Evolutionary conservation across 2,888 invertebrate species (phyloP).

Genomic region (Lepetodrilus schrolli): DNA sequence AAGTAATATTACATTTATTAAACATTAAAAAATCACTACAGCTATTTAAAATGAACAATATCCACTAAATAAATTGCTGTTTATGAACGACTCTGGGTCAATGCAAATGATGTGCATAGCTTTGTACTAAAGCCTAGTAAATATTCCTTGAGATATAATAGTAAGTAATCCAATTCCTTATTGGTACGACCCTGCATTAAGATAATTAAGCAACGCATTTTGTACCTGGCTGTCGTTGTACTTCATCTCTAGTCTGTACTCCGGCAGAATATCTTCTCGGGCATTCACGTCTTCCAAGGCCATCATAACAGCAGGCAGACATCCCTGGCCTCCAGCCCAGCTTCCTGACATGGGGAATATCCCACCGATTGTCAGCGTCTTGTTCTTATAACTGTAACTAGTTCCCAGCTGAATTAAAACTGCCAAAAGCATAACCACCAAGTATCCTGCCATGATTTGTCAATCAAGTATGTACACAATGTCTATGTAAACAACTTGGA

Average conservation of each 20-base stretch:
- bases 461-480: no score
- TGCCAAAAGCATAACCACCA: no score
- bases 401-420: background rate
- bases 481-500: no score
- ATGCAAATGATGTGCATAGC: background rate
- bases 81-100: no score
- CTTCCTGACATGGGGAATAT: slow-evolving; percentile 98
- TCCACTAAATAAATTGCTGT: no score
- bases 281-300: slow-evolving; percentile 97
- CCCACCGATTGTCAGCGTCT: slow-evolving; percentile 81
- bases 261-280: slow-evolving; percentile 89
- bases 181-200: no score
- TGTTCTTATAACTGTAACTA: slow-evolving; percentile 47
- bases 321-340: slow-evolving; percentile 99
- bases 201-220: background rate
- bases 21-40: no score
- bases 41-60: no score
- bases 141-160: background rate
- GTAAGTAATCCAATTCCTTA: background rate
- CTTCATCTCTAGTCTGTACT: slow-evolving; percentile 91
- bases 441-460: no score
- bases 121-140: background rate
- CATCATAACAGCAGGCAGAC: slow-evolving; percentile 96
- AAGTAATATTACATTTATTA: no score
- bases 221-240: slow-evolving; percentile 96